Base-by-base conservation (phyloP, 2,797 vertebrate species). In the Esox lucius region DNA sequence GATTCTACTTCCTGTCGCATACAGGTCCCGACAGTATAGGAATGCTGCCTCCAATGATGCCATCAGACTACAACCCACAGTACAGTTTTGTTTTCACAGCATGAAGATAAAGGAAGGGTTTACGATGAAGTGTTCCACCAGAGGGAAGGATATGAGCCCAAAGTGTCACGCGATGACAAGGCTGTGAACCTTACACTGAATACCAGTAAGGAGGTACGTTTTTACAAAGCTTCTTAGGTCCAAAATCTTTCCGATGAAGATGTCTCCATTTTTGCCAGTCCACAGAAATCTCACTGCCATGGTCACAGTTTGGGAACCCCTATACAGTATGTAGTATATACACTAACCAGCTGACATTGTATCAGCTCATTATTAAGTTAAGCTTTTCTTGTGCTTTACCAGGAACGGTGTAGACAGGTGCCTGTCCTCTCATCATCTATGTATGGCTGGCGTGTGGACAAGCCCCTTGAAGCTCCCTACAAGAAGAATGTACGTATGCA, bases 111-210 rank as follows among this genome's bases (percentile, higher is more conserved):
- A 31, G 69, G 69, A 53, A 70, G 17, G 48, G 69, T 31, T 31
- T 70, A 70, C 28, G 26, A 70, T 53, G 69, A 4, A 0, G 49
- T 53, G 46, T 70, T 70, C 48, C 69, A 70, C 31, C 69, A n/a
- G 22, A 70, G 69, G 31, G 22, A 70, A 6, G 69, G 26, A 5
- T 70, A 70, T 48, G 69, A 70, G 8, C 69, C 48, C 48, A 70
- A 26, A 53, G 69, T 70, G 69, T 70, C 69, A 3, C 48, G 26
- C 9, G 69, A 70, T n/a, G 48, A 70, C 69, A 53, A 70, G 49
- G 69, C 69, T 53, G 49, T 70, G 24, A 53, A 53, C 69, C 69
- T 51, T 24, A 70, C 46, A 26, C 68, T 33, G 6, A 70, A 70
- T 24, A 28, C 49, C 24, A 51, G 70, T 39, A 26, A 51, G 48